Evolutionary conservation across 2,888 invertebrate genomes (phyloP).

Genomic region (Ectemnius continuus): DNA sequence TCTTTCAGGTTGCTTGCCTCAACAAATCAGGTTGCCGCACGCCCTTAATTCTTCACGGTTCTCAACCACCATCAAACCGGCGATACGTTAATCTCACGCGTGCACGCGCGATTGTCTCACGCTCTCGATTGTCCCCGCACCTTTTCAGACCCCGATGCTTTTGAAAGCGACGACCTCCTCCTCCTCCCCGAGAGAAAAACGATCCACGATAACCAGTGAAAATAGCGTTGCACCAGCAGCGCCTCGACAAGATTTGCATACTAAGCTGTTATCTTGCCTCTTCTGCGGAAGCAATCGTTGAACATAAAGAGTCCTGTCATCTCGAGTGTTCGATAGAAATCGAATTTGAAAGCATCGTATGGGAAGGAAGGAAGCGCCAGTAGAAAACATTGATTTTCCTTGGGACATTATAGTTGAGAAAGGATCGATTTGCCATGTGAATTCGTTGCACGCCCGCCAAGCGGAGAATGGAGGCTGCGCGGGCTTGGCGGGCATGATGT

Average conservation of each 20-base stretch:
- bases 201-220: too few species aligned
- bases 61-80: slow-evolving; percentile 45
- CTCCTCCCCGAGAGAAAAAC: too few species aligned
- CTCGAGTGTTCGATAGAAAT: too few species aligned
- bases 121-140: slow-evolving; percentile 18
- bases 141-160: too few species aligned
- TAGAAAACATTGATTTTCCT: slow-evolving; percentile 20
- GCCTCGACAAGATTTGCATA: too few species aligned
- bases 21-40: slow-evolving; percentile 55
- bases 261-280: too few species aligned
- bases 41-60: slow-evolving; percentile 56
- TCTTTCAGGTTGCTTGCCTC: slow-evolving; percentile 48
- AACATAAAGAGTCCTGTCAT: too few species aligned
- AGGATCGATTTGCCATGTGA: slow-evolving; percentile 32
- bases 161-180: too few species aligned
- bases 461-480: not conserved
- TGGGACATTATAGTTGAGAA: slow-evolving; percentile 30
- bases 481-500: slow-evolving; percentile 2
- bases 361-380: too few species aligned
- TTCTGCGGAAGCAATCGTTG: too few species aligned
- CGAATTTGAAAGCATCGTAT: not conserved
- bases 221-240: too few species aligned
- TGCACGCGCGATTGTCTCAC: slow-evolving; percentile 30
- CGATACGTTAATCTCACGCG: slow-evolving; percentile 31
- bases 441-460: slow-evolving; percentile 9